Conservation (phyloP, 2,888 invertebrate species). For the Desoria tigrina region DNA sequence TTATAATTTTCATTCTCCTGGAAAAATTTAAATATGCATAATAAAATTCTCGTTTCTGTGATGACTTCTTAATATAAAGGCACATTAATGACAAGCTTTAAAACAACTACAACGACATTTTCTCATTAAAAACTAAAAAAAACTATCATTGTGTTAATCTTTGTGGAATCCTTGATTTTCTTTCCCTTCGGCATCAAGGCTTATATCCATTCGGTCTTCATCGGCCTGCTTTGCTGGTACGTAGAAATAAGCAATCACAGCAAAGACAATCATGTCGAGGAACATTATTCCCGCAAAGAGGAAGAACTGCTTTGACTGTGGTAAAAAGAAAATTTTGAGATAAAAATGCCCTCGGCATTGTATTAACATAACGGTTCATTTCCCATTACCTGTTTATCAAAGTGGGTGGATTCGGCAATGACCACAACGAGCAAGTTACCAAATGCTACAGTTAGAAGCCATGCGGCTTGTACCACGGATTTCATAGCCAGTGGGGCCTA, state of each 20-base stretch:
- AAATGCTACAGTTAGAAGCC: conserved; percentile 63
- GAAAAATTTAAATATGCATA: too few species aligned
- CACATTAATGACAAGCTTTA: too few species aligned
- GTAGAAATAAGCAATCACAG: conserved; percentile 60
- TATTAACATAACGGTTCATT: conserved; percentile 73
- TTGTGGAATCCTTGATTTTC: conserved; percentile 4
- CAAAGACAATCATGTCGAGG: conserved; percentile 67
- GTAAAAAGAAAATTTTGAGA: conserved; percentile 35
- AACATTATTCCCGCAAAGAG: conserved; percentile 70
- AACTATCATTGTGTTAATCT: conserved; percentile 2
- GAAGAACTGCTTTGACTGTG: conserved; percentile 72
- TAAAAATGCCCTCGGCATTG: conserved; percentile 64
- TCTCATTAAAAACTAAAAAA: too few species aligned
- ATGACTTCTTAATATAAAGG: too few species aligned
- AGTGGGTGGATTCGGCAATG: conserved; percentile 58
- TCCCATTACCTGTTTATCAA: conserved; percentile 57
- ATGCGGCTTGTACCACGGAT: conserved; percentile 63
- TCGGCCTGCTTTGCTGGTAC: conserved; percentile 43
- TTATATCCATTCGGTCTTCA: neutral
- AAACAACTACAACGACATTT: too few species aligned
- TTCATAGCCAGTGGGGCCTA: conserved; percentile 61
- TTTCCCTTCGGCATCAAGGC: neutral
- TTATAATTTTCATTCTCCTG: too few species aligned
- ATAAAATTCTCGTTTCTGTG: too few species aligned
- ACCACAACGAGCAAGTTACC: conserved; percentile 64